Percentiles rank a stretch among this genome's conserved stretches.
Conservation (phyloP, 2,797 vertebrate species). For the Gambusia yucatana region DNA sequence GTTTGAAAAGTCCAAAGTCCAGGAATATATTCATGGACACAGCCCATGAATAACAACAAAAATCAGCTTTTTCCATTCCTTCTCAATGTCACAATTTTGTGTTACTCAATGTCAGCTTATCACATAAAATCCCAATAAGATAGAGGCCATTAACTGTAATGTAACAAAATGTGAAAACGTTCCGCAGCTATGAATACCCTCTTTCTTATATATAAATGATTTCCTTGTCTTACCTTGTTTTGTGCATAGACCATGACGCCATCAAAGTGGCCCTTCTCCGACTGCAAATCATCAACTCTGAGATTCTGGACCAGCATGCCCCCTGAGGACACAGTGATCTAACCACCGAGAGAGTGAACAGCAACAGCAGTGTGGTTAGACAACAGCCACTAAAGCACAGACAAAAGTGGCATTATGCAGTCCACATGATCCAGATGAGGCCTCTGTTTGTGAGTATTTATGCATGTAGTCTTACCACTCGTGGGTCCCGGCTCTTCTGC, state of each 20-base stretch:
- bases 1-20: neutral
- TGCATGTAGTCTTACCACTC: conserved; percentile 76
- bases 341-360: conserved; percentile 48
- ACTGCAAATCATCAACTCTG: conserved; percentile 72
- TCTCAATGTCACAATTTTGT: neutral
- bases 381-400: conserved; percentile 44
- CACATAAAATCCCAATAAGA: neutral
- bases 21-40: neutral
- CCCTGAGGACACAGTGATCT: conserved; percentile 84
- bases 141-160: neutral
- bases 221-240: conserved; percentile 76
- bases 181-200: neutral
- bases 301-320: conserved; percentile 84
- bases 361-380: conserved; percentile 60
- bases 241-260: conserved; percentile 78
- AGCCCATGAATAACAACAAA: neutral
- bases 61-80: neutral
- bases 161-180: neutral
- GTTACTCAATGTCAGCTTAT: neutral
- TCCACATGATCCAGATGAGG: conserved; percentile 47
- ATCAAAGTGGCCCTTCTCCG: conserved; percentile 70
- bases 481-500: conserved; percentile 78
- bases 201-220: neutral
- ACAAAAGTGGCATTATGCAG: conserved; percentile 68
- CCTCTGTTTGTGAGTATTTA: conserved; percentile 31